Evolutionary conservation across 2,113 vertebrate species (phyloP).

Genomic region (Dolichallabes microphthalmus): DNA sequence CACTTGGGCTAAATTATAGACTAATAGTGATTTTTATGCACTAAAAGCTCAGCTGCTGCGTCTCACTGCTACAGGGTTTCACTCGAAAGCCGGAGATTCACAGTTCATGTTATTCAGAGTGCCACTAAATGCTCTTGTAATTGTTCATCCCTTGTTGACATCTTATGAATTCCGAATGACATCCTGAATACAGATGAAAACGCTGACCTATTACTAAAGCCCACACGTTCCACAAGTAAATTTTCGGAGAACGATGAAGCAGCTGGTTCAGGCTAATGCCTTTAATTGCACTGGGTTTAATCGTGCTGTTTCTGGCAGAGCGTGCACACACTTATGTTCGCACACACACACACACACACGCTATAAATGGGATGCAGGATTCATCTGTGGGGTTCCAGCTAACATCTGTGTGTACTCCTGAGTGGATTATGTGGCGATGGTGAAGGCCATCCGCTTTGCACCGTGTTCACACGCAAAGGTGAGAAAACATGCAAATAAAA

Average conservation of each 20-base stretch:
- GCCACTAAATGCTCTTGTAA: constrained; percentile 8
- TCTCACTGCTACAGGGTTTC: constrained; percentile 8
- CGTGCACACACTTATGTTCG: neutral
- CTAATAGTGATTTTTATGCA: neutral
- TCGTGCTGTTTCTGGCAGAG: constrained; percentile 4
- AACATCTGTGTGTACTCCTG: constrained; percentile 47
- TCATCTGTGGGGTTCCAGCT: constrained; percentile 46
- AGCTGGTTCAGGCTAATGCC: constrained; percentile 51
- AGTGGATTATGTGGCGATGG: constrained; percentile 31
- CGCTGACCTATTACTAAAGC: constrained; percentile 33
- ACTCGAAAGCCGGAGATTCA: constrained; percentile 2
- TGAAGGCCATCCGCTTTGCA: constrained; percentile 44
- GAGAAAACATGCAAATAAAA: constrained; percentile 36
- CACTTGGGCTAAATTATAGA: neutral
- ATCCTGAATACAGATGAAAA: constrained; percentile 27
- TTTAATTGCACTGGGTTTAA: constrained; percentile 45
- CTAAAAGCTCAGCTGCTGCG: constrained; percentile 22
- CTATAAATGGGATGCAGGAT: constrained; percentile 21
- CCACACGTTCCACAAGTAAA: neutral
- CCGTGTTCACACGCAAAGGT: constrained; percentile 20
- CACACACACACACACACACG: neutral
- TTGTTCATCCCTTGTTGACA: constrained; percentile 8
- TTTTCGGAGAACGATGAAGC: constrained; percentile 37
- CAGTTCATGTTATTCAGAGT: constrained; percentile 4
- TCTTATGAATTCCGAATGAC: constrained; percentile 39